phyloP scores from a whole-genome alignment of 2,113 vertebrate species.

The Ibidorhyncha struthersii region DNA sequence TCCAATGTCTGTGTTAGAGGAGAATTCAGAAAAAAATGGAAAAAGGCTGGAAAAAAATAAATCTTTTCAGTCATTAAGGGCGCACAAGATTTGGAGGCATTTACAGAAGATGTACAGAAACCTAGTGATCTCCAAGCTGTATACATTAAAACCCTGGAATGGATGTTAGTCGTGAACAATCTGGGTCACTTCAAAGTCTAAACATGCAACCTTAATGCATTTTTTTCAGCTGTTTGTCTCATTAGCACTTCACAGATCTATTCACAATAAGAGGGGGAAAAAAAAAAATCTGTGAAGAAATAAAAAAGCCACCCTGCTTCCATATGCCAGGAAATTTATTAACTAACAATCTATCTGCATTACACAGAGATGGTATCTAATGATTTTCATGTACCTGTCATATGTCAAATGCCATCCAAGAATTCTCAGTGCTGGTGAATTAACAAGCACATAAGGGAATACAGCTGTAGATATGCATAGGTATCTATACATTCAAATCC shows the following conservation, averaged over 20 bases:
- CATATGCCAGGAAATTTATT: slow-evolving; percentile 20
- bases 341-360: slow-evolving; percentile 17
- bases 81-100: not conserved
- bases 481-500: not conserved
- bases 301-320: not conserved
- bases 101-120: not conserved
- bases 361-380: not conserved
- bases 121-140: not conserved
- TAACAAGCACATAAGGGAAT: slow-evolving; percentile 36
- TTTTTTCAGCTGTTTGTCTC: slow-evolving; percentile 46
- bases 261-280: not conserved
- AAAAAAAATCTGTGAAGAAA: not conserved
- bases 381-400: slow-evolving; percentile 31
- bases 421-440: not conserved
- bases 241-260: slow-evolving; percentile 25
- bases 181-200: not conserved
- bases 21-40: not conserved
- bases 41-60: not conserved
- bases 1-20: not conserved
- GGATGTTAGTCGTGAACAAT: not conserved
- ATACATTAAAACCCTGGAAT: not conserved
- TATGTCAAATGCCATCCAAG: not conserved
- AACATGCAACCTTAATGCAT: not conserved
- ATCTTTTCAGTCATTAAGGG: not conserved
- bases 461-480: not conserved